These are phyloP conservation scores for Salpingus planirostris DNA, from an alignment of 2,888 invertebrate species.

Conservation along the genomic window DNA sequence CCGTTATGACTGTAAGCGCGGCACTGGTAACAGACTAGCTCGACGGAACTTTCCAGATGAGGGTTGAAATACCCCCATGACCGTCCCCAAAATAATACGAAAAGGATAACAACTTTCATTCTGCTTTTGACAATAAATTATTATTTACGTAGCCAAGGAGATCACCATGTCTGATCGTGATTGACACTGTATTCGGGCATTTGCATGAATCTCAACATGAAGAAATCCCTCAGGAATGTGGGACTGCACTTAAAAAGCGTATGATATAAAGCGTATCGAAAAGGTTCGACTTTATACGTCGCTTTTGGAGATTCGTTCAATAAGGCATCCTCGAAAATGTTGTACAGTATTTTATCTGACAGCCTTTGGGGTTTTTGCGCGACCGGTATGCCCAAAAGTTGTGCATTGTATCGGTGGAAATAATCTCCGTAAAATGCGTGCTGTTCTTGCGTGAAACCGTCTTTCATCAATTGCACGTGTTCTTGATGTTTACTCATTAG, in stretches of 20 bases:
- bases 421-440: constrained; percentile 55
- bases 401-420: constrained; percentile 54
- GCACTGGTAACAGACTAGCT: no score
- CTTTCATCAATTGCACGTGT: constrained; percentile 56
- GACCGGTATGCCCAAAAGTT: constrained; percentile 42
- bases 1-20: no score
- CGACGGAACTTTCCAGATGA: no score
- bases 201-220: constrained; percentile 54
- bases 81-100: no score
- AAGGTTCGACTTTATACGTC: constrained; percentile 60
- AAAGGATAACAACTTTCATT: no score
- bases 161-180: no score
- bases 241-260: constrained; percentile 55
- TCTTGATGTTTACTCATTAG: constrained; percentile 55
- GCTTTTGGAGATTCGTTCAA: constrained; percentile 50
- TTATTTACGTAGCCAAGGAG: no score
- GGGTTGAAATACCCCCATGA: no score
- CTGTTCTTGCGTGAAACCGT: constrained; percentile 54
- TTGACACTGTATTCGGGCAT: constrained; percentile 50
- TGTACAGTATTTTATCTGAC: constrained; percentile 46
- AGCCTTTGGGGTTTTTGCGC: constrained; percentile 47
- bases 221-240: constrained; percentile 47
- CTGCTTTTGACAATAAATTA: no score
- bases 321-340: constrained; percentile 55
- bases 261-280: constrained; percentile 59